Evolutionary conservation across 2,888 invertebrate genomes (phyloP), one percentile per base, ranked within the genome.

Genomic region (Oxyscelio sp.): DNA sequence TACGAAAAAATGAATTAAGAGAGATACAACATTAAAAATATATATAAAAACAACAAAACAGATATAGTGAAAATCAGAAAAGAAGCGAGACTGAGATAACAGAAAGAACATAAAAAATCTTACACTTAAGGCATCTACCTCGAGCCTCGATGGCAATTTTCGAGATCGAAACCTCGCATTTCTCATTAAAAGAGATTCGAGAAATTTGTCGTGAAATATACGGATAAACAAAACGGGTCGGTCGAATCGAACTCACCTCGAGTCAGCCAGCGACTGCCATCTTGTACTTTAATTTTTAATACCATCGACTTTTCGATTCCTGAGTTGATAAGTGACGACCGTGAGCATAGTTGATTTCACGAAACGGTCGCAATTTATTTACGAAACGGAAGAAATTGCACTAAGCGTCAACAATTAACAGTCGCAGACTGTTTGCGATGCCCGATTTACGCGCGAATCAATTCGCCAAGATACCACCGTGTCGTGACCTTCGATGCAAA

Each of bases 271-370:
- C 58, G 52, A 80, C 74, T 81, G 81, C 81, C 68, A 81, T 74
- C 74, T 81, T 81, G 74, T 74, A 81, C 61, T 66, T 81, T 74
- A 81, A 81, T 81, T 81, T 74, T 81, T 81, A 81, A 74, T 74
- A 54, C n/a, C 74, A 74, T 68, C 73, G 73, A 74, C 73, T 66
- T 66, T 80, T 68, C 34, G 54, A 74, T 80, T 74, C 45, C 52
- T n/a, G 19, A 50, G 45, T 21, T 66, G 80, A 71, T 80, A 56
- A 45, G 15, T 34, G 73, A 19, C 40, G 43, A 19, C 50, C 56
- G 63, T 58, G 73, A 34, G 45, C 66, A 74, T 74, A 61, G 45
- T 70, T 65, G 17, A 27, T 21, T 65, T 43, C n/a, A 61, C 54
- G 45, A 59, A 59, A 68, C 38, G 45, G 15, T 27, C 15, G 19